Conservation (phyloP, 2,797 vertebrate species). For the Sebastes jordani region DNA sequence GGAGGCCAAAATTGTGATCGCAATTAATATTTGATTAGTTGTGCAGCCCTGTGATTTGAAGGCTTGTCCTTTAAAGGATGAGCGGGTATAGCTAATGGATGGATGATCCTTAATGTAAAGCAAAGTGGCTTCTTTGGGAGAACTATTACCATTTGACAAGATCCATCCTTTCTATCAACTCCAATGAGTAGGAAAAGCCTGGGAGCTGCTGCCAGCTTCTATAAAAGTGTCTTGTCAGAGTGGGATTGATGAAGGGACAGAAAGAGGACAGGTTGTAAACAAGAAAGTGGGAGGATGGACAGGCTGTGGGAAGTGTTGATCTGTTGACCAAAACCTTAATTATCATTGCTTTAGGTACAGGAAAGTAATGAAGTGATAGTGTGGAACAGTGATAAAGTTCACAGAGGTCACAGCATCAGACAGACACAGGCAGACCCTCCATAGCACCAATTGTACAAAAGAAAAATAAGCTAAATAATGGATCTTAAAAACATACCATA, state of each 20-base stretch:
- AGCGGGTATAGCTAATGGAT: not conserved
- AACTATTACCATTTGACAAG: not conserved
- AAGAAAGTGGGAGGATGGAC: not conserved
- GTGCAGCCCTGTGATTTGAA: not conserved
- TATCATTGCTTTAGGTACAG: not conserved
- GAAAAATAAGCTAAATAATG: not conserved
- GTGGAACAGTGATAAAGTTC: not conserved
- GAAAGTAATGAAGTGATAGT: not conserved
- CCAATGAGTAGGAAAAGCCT: constrained; percentile 1
- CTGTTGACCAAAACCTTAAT: not conserved
- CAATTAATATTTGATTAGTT: too few relatives aligned
- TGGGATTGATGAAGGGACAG: not conserved
- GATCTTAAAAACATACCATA: not conserved
- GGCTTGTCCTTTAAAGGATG: not conserved
- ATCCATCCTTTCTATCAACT: not conserved
- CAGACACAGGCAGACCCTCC: not conserved
- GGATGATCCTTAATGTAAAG: not conserved
- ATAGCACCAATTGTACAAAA: not conserved
- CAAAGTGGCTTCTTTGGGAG: not conserved
- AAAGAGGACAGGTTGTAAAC: not conserved
- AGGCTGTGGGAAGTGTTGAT: not conserved
- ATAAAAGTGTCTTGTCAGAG: not conserved
- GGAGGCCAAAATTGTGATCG: too few relatives aligned
- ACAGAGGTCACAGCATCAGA: not conserved
- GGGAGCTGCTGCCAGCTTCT: constrained; percentile 10